A percentile compares a stretch with the other conserved stretches of the same genome.
phyloP scores from a whole-genome alignment of 2,888 invertebrate species.

The Electrophaes corylata region DNA sequence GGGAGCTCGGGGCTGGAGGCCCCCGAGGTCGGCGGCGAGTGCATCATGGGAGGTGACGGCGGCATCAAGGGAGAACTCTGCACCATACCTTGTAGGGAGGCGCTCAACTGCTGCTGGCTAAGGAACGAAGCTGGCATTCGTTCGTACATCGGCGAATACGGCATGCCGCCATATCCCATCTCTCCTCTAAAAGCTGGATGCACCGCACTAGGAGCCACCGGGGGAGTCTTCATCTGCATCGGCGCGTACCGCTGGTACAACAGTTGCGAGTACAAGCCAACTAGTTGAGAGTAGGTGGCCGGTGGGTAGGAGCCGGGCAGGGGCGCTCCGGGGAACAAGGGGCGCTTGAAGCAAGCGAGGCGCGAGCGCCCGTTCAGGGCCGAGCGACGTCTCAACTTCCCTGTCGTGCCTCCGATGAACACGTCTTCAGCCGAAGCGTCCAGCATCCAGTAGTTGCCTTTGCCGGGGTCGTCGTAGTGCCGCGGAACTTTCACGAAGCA shows the following conservation, averaged over 20 bases:
- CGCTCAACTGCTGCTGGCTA: constrained; percentile 56
- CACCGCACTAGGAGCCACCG: constrained; percentile 79
- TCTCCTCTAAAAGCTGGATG: constrained; percentile 80
- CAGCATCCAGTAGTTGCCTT: constrained; percentile 99
- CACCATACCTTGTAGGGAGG: constrained; percentile 53
- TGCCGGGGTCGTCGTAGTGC: constrained; percentile 99
- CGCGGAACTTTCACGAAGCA: constrained; percentile 99
- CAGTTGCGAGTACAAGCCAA: constrained; percentile 85
- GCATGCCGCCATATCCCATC: constrained; percentile 68
- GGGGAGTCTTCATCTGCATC: constrained; percentile 80
- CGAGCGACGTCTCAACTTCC: constrained; percentile 94
- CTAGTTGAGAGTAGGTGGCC: constrained; percentile 82
- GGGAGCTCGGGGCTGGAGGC: constrained; percentile 74
- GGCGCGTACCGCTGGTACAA: constrained; percentile 88
- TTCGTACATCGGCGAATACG: constrained; percentile 72
- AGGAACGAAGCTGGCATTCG: constrained; percentile 64
- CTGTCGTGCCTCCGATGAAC: constrained; percentile 98
- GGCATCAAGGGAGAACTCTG: constrained; percentile 64
- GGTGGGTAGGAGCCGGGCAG: constrained; percentile 85
- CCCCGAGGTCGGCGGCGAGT: constrained; percentile 68
- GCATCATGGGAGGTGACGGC: constrained; percentile 71
- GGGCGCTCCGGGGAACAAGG: constrained; percentile 86
- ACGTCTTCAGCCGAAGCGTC: constrained; percentile 99
- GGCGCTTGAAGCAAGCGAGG: constrained; percentile 94
- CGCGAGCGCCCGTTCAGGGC: constrained; percentile 95